Evolutionary conservation across 2,797 vertebrate genomes (phyloP).

Genomic region (Bradypodion ventrale): DNA sequence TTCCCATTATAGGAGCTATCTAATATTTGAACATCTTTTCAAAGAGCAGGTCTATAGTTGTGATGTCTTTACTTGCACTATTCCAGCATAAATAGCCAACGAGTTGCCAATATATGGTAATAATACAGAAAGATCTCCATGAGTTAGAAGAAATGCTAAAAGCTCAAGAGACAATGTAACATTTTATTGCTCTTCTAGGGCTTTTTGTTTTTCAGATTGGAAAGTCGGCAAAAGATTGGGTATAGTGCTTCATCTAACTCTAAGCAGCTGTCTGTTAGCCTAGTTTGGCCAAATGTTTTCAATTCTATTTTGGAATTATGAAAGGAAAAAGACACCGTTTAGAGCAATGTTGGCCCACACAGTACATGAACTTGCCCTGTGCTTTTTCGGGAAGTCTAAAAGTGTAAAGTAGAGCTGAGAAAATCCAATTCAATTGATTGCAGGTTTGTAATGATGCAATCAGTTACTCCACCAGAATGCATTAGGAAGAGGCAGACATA

Average conservation of each 20-base stretch:
- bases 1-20: neutral
- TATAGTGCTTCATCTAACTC: slow-evolving; percentile 75
- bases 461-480: slow-evolving; percentile 64
- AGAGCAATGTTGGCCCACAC: slow-evolving; percentile 62
- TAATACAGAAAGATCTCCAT: slow-evolving; percentile 60
- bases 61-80: neutral
- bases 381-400: slow-evolving; percentile 61
- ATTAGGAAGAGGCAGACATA: slow-evolving; percentile 62
- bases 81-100: neutral
- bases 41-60: neutral
- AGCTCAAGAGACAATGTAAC: slow-evolving; percentile 64
- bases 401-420: slow-evolving; percentile 53
- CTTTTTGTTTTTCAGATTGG: slow-evolving; percentile 59
- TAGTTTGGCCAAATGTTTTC: slow-evolving; percentile 73
- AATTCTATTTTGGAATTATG: slow-evolving; percentile 67
- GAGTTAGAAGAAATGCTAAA: slow-evolving; percentile 66
- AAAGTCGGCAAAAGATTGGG: slow-evolving; percentile 72
- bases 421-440: slow-evolving; percentile 57
- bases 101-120: slow-evolving; percentile 50
- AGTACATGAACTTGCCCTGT: slow-evolving; percentile 57
- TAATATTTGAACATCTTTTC: neutral
- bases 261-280: slow-evolving; percentile 75
- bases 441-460: slow-evolving; percentile 63
- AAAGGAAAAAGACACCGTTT: slow-evolving; percentile 62
- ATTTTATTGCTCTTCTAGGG: slow-evolving; percentile 65